Conservation (phyloP, 2,797 vertebrate genomes). For the Sebastes steindachneri region DNA sequence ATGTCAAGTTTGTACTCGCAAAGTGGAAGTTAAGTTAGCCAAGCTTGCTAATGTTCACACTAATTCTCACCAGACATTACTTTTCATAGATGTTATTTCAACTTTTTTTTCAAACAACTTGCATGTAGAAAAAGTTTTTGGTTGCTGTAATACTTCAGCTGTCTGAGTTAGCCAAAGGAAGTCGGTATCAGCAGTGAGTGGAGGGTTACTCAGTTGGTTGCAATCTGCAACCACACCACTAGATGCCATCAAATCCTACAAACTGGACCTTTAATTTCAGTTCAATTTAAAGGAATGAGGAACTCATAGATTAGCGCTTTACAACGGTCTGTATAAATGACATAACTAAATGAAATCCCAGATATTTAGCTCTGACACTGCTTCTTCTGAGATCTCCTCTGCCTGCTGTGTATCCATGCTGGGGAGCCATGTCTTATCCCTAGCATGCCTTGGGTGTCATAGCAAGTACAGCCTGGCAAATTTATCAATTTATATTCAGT, state of each 20-base stretch:
- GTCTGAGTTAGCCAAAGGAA: background rate
- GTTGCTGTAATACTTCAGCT: background rate
- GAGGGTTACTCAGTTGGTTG: background rate
- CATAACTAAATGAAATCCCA: background rate
- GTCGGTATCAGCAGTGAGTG: background rate
- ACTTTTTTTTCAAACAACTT: no score
- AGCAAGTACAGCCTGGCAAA: slow-evolving; percentile 55
- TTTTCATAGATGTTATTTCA: background rate
- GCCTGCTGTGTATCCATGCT: background rate
- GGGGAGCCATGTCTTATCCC: slow-evolving; percentile 11
- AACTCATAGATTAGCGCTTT: background rate
- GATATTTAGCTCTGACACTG: slow-evolving; percentile 2
- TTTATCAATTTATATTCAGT: slow-evolving; percentile 79
- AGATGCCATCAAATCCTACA: background rate
- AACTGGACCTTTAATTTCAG: background rate
- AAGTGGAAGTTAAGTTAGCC: background rate
- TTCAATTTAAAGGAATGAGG: background rate
- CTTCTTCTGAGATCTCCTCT: background rate
- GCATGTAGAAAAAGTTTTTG: background rate
- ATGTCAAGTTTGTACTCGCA: background rate
- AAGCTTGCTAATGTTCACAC: fast-evolving
- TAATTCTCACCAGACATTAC: background rate
- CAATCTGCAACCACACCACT: background rate
- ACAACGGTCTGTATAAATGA: background rate
- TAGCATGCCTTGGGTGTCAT: slow-evolving; percentile 40